These are phyloP conservation scores for Petrocephalus schoutedeni DNA, from an alignment of 2,797 vertebrate genomes.

Conservation along the genomic window DNA sequence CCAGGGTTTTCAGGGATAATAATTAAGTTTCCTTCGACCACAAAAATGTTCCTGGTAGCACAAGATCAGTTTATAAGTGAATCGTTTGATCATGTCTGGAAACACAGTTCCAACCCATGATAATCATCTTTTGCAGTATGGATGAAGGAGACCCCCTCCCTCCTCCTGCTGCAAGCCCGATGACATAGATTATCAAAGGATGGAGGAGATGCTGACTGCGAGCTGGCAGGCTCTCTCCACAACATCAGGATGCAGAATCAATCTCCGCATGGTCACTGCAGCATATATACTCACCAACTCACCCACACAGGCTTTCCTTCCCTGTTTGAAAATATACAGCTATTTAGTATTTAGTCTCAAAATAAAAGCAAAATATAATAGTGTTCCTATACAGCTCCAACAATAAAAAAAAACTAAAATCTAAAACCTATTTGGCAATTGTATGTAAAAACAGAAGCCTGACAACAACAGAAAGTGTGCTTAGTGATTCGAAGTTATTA, in stretches of 20 bases:
- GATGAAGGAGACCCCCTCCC: not conserved
- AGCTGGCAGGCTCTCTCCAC: not conserved
- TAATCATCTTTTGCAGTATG: not conserved
- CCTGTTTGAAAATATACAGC: no score
- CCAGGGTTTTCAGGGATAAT: not conserved
- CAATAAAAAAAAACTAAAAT: not conserved
- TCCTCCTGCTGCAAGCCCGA: not conserved
- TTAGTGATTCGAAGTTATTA: not conserved
- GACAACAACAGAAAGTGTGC: not conserved
- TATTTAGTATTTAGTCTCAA: not conserved
- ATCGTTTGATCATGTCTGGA: not conserved
- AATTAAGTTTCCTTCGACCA: not conserved
- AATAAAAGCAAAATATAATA: not conserved
- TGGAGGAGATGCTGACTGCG: not conserved
- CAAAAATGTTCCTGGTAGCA: not conserved
- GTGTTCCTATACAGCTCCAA: not conserved
- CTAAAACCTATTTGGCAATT: not conserved
- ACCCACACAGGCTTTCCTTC: no score
- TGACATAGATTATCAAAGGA: not conserved
- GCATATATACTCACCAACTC: no score
- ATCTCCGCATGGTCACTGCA: not conserved
- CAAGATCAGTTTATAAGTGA: not conserved
- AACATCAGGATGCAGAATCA: not conserved
- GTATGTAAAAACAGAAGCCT: not conserved
- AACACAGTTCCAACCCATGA: not conserved